These are phyloP conservation scores for Spheniscus mendiculus DNA, from an alignment of 2,113 vertebrate species.

Conservation along the genomic window DNA sequence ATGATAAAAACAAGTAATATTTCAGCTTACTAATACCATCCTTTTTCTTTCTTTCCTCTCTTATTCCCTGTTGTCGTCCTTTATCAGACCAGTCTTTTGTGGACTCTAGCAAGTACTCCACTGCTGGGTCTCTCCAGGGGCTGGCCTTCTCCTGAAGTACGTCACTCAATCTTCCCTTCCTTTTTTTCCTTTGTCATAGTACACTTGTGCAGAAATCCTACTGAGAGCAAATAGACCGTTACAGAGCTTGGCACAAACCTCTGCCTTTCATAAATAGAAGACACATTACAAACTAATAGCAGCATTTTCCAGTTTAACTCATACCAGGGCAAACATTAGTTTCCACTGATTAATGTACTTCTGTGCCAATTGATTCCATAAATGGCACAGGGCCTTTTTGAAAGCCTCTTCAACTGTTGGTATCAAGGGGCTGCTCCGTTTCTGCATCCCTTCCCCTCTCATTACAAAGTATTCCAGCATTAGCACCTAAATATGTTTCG, in stretches of 20 bases:
- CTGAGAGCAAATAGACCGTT: constrained; percentile 29
- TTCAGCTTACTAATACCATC: constrained; percentile 66
- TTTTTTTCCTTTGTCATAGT: constrained; percentile 69
- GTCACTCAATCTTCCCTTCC: constrained; percentile 78
- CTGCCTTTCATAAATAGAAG: constrained; percentile 5
- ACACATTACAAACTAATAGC: constrained; percentile 18
- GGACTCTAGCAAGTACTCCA: constrained; percentile 93
- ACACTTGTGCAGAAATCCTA: constrained; percentile 57
- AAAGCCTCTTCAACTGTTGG: constrained; percentile 21
- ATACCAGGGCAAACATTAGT: background rate
- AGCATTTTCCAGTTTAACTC: constrained; percentile 25
- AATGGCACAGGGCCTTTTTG: background rate
- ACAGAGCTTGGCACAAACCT: constrained; percentile 31
- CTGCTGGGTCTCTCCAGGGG: constrained; percentile 89
- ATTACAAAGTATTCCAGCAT: background rate
- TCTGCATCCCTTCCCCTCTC: background rate
- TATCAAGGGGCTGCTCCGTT: background rate
- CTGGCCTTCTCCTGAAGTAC: constrained; percentile 94
- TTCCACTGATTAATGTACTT: constrained; percentile 10
- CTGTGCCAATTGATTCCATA: constrained; percentile 25
- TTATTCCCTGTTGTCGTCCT: constrained; percentile 73
- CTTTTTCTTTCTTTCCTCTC: constrained; percentile 76
- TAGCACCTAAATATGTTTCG: background rate
- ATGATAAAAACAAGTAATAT: constrained; percentile 58
- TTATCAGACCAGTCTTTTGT: constrained; percentile 92